A percentile compares a stretch with the other conserved stretches of the same genome.
Conservation (phyloP, 1,140 invertebrate genomes). For the Diorhabda carinulata region DNA sequence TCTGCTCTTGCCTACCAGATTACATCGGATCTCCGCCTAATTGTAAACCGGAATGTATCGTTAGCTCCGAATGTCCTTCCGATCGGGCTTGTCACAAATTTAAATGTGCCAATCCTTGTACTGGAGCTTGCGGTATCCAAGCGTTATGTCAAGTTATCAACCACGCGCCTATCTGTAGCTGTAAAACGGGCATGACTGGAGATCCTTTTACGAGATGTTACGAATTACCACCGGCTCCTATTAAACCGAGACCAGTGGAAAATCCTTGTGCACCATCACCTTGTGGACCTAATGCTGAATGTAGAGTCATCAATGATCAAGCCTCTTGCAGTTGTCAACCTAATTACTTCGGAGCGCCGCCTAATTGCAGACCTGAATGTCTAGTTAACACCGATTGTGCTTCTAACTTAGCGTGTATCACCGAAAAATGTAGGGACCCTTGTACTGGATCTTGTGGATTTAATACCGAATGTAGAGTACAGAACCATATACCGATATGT, state of each 20-base stretch:
- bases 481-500: conserved; percentile 72
- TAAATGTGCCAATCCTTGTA: conserved; percentile 69
- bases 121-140: conserved; percentile 64
- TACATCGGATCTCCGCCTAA: conserved; percentile 64
- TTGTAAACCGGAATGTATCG: conserved; percentile 69
- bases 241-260: conserved; percentile 45
- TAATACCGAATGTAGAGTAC: conserved; percentile 69
- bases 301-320: conserved; percentile 57
- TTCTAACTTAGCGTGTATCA: conserved; percentile 71
- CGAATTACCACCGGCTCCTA: conserved; percentile 35
- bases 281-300: conserved; percentile 72
- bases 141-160: conserved; percentile 65
- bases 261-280: conserved; percentile 76
- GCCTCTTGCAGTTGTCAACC: conserved; percentile 70
- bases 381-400: conserved; percentile 75
- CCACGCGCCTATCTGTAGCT: conserved; percentile 72
- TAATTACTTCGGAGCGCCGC: conserved; percentile 73
- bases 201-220: conserved; percentile 70
- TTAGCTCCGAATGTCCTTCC: conserved; percentile 67
- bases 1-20: conserved; percentile 62
- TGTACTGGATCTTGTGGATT: conserved; percentile 75
- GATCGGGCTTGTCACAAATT: conserved; percentile 67
- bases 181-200: conserved; percentile 63
- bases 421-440: conserved; percentile 72
- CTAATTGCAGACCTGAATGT: conserved; percentile 76